Evolutionary conservation across 2,113 vertebrate species (phyloP).

Genomic region (Pardalotus punctatus): DNA sequence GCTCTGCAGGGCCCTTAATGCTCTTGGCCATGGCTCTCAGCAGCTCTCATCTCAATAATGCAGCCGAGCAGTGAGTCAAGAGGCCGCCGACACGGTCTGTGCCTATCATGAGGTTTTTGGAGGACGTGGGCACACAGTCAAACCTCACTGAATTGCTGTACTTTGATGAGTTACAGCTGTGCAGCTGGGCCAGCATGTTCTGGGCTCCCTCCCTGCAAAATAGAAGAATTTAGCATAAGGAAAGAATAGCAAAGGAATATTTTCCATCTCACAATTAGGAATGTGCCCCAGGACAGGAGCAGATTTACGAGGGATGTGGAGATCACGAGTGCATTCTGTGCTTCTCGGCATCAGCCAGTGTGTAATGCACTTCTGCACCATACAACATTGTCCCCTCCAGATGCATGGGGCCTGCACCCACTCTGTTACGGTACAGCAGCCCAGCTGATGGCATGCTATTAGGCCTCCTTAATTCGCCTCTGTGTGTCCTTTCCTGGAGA

Average conservation of each 20-base stretch:
- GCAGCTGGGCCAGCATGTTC: background rate
- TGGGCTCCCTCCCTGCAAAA: background rate
- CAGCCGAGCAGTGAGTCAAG: background rate
- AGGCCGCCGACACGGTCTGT: background rate
- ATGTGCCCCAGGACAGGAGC: background rate
- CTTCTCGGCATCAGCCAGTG: background rate
- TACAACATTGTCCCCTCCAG: background rate
- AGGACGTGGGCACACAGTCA: background rate
- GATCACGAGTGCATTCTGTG: background rate
- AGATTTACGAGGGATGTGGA: background rate
- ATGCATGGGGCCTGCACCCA: background rate
- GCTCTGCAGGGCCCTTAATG: background rate
- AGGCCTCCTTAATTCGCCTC: background rate
- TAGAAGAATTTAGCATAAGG: background rate
- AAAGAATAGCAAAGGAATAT: background rate
- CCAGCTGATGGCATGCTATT: background rate
- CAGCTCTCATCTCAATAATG: slow-evolving; percentile 4
- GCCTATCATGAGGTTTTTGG: background rate
- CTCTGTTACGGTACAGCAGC: background rate
- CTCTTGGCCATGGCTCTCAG: background rate
- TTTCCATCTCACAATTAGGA: background rate
- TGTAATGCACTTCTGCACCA: background rate
- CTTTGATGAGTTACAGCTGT: background rate
- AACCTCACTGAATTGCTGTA: background rate
- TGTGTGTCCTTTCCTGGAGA: background rate